Percentiles rank a stretch among this genome's conserved stretches.
Evolutionary conservation across 2,113 vertebrate species (phyloP).

Genomic region (Neofelis nebulosa): DNA sequence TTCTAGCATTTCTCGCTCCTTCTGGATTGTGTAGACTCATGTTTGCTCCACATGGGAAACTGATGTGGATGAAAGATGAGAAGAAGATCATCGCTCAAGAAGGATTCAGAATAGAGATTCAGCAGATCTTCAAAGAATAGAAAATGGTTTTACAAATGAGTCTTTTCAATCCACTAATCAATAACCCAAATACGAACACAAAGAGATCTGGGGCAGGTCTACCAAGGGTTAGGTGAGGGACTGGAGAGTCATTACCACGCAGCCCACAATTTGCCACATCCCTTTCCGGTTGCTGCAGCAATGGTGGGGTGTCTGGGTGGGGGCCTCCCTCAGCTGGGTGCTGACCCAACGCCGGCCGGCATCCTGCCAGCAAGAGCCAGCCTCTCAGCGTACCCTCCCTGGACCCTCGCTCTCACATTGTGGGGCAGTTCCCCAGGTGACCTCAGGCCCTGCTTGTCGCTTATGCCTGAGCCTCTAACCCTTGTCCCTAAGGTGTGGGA

Average conservation of each 20-base stretch:
- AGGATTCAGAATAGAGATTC: neutral
- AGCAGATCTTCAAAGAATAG: neutral
- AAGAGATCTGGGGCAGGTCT: neutral
- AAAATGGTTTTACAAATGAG: neutral
- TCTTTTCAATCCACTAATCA: neutral
- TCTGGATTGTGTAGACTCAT: neutral
- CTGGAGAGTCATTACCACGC: neutral
- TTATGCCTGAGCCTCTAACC: neutral
- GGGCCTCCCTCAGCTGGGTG: neutral
- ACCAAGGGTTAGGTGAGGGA: neutral
- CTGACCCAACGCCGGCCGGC: neutral
- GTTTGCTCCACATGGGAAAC: neutral
- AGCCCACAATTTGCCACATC: neutral
- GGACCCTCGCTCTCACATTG: neutral
- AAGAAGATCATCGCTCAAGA: neutral
- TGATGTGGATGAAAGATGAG: neutral
- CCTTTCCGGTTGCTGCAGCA: neutral
- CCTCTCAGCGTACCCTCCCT: neutral
- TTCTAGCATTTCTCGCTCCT: neutral
- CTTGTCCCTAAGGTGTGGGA: neutral
- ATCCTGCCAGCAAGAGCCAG: neutral
- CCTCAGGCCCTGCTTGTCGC: neutral
- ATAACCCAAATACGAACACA: neutral
- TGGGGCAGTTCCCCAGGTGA: neutral
- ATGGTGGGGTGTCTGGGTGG: no score